A percentile compares a stretch with the other conserved stretches of the same genome.
Conservation (phyloP, 1,140 invertebrate genomes). For the Eupristina koningsbergeri region DNA sequence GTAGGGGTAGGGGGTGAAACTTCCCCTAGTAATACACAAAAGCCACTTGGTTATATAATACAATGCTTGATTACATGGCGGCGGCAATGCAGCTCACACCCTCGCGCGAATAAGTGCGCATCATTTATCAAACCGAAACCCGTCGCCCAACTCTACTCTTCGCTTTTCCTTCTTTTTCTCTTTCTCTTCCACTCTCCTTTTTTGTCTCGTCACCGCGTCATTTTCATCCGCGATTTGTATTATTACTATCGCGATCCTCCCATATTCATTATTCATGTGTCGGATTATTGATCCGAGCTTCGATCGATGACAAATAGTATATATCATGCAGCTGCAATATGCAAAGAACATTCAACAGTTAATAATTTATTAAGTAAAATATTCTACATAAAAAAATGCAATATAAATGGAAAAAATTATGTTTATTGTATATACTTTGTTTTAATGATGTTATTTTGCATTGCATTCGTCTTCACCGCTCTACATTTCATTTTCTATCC, state of each 20-base stretch:
- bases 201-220: conserved; percentile 49
- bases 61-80: conserved; percentile 65
- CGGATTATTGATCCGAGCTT: conserved; percentile 23
- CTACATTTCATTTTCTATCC: no score
- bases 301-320: conserved; percentile 41
- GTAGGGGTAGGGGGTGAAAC: neutral
- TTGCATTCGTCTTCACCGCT: neutral
- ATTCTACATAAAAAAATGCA: no score
- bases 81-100: conserved; percentile 53
- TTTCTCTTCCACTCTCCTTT: conserved; percentile 30
- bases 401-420: neutral
- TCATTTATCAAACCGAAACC: conserved; percentile 68
- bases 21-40: conserved; percentile 39
- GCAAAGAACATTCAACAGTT: neutral
- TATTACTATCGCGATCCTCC: conserved; percentile 51
- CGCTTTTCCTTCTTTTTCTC: no score
- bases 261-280: conserved; percentile 46
- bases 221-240: conserved; percentile 65
- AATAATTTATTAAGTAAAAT: conserved; percentile 18
- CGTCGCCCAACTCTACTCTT: conserved; percentile 26
- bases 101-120: conserved; percentile 59
- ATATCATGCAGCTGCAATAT: neutral
- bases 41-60: conserved; percentile 67
- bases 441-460: neutral
- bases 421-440: neutral